Evolutionary conservation across 1,140 invertebrate genomes (phyloP).

Genomic region (Temnothorax longispinosus): DNA sequence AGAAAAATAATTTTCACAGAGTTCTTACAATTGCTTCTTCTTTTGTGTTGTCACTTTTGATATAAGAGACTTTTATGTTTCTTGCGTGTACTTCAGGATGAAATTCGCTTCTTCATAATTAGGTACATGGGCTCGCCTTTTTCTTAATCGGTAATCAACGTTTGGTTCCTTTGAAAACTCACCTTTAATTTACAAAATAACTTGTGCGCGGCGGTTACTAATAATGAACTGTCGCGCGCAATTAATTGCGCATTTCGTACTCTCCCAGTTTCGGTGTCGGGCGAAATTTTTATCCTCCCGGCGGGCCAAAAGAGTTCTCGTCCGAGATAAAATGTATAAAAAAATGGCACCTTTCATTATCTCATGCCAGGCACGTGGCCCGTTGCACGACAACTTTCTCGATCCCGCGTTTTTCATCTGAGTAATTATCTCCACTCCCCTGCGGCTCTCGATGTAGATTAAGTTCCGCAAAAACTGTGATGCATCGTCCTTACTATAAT

Average conservation of each 20-base stretch:
- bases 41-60: neutral
- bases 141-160: conserved; percentile 47
- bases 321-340: conserved; percentile 48
- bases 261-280: conserved; percentile 49
- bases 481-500: conserved; percentile 51
- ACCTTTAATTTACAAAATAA: conserved; percentile 52
- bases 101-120: conserved; percentile 46
- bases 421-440: conserved; percentile 69
- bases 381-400: conserved; percentile 73
- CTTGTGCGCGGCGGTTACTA: conserved; percentile 22
- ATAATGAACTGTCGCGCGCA: conserved; percentile 59
- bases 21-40: neutral
- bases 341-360: conserved; percentile 73
- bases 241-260: conserved; percentile 52
- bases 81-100: neutral
- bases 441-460: conserved; percentile 68
- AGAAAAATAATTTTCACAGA: conserved; percentile 5
- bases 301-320: conserved; percentile 38
- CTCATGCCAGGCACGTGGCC: conserved; percentile 73
- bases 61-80: conserved; percentile 7
- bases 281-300: conserved; percentile 44
- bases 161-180: conserved; percentile 40
- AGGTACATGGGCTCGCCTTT: conserved; percentile 36
- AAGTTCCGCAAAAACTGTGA: conserved; percentile 63
- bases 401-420: conserved; percentile 72